Evolutionary conservation across 2,888 invertebrate genomes (phyloP).

Genomic region (Polyommatus iphigenia): DNA sequence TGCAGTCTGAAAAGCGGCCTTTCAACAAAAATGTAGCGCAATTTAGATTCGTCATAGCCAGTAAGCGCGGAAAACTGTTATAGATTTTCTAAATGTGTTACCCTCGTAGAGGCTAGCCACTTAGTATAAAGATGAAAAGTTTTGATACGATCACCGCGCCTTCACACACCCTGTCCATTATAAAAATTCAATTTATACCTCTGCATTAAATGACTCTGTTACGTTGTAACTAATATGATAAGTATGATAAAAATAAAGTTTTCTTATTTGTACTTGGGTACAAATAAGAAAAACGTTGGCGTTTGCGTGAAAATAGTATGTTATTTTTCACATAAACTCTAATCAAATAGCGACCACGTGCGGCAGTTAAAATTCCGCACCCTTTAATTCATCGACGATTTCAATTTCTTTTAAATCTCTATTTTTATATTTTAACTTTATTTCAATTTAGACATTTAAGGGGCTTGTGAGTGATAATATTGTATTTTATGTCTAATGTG

Average conservation of each 20-base stretch:
- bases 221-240: too few species aligned
- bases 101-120: conserved; percentile 19
- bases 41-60: conserved; percentile 17
- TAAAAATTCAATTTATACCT: conserved; percentile 14
- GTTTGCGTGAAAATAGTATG: not conserved
- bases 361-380: not conserved
- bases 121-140: conserved; percentile 19
- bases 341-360: not conserved
- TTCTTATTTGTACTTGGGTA: too few species aligned
- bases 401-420: not conserved
- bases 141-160: conserved; percentile 28
- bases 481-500: not conserved
- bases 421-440: not conserved
- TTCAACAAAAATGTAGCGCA: conserved; percentile 9
- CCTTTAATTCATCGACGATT: not conserved
- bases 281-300: too few species aligned
- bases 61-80: conserved; percentile 10
- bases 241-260: too few species aligned
- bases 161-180: conserved; percentile 23
- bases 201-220: conserved; percentile 5
- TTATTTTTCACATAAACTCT: not conserved
- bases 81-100: not conserved
- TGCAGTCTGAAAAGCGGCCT: not conserved
- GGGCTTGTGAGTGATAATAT: not conserved
- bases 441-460: not conserved